A percentile compares a stretch with the other conserved stretches of the same genome.
Conservation (phyloP, 2,888 invertebrate genomes). For the Tenthredo notha region DNA sequence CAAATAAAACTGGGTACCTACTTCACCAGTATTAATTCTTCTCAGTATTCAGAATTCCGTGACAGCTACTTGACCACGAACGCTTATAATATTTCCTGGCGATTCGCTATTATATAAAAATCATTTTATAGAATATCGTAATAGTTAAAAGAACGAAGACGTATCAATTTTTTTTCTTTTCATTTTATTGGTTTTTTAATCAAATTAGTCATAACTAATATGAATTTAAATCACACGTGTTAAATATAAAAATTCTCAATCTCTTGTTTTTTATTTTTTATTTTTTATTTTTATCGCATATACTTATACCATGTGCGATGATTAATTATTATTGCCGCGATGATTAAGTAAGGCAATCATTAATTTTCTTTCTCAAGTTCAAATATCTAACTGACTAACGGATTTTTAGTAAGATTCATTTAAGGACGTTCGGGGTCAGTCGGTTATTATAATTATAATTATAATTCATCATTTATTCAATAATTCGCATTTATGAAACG, state of each 20-base stretch:
- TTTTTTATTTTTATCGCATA: not conserved
- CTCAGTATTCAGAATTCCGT: not conserved
- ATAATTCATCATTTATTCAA: not conserved
- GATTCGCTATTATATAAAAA: not conserved
- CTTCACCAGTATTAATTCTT: not conserved
- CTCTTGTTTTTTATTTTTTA: no score
- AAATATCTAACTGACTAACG: not conserved
- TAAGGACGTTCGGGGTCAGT: not conserved
- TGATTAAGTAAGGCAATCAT: not conserved
- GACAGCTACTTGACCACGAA: not conserved
- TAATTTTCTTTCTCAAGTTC: conserved; percentile 1
- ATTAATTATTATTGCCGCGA: not conserved
- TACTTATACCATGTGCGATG: not conserved
- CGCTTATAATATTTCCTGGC: not conserved
- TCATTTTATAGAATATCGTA: not conserved
- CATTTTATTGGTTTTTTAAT: not conserved
- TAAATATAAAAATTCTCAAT: not conserved
- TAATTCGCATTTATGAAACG: not conserved
- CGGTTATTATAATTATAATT: not conserved
- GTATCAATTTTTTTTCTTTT: not conserved
- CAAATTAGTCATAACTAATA: not conserved
- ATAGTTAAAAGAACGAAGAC: not conserved
- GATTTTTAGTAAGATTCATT: not conserved
- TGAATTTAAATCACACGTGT: not conserved
- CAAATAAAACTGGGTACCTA: not conserved